A percentile compares a stretch with the other conserved stretches of the same genome.
phyloP scores from a whole-genome alignment of 2,888 invertebrate genomes.

The Cylloceria caligata region DNA sequence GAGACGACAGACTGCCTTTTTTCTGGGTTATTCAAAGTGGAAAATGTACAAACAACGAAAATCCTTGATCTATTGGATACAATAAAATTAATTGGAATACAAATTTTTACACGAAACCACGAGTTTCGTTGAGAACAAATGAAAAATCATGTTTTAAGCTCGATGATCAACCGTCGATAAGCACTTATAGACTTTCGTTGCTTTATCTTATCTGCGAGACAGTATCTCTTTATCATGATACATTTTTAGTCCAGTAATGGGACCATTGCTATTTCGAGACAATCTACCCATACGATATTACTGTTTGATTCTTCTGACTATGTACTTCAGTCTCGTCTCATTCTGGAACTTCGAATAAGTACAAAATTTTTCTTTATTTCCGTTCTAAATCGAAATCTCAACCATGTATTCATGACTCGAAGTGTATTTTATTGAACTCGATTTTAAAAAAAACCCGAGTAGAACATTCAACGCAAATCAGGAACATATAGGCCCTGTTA shows the following conservation, averaged over 20 bases:
- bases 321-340: not conserved
- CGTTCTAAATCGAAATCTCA: too few relatives aligned
- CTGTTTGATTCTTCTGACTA: too few relatives aligned
- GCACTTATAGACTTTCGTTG: not conserved
- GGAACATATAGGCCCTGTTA: too few relatives aligned
- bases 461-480: too few relatives aligned
- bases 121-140: too few relatives aligned
- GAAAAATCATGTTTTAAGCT: too few relatives aligned
- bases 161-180: too few relatives aligned
- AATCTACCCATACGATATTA: too few relatives aligned
- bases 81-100: too few relatives aligned
- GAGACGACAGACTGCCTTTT: conserved; percentile 42
- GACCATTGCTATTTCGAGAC: not conserved
- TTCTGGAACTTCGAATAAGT: too few relatives aligned
- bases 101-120: too few relatives aligned
- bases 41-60: not conserved
- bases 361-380: too few relatives aligned
- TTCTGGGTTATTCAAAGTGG: not conserved
- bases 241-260: not conserved
- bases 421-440: not conserved
- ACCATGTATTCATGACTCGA: not conserved
- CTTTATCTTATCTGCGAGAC: not conserved
- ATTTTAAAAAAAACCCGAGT: not conserved
- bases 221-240: not conserved
- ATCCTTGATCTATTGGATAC: not conserved